A percentile compares a stretch with the other conserved stretches of the same genome.
These are phyloP conservation scores for Unio pictorum DNA, from an alignment of 2,888 invertebrate species.

Conservation along the genomic window DNA sequence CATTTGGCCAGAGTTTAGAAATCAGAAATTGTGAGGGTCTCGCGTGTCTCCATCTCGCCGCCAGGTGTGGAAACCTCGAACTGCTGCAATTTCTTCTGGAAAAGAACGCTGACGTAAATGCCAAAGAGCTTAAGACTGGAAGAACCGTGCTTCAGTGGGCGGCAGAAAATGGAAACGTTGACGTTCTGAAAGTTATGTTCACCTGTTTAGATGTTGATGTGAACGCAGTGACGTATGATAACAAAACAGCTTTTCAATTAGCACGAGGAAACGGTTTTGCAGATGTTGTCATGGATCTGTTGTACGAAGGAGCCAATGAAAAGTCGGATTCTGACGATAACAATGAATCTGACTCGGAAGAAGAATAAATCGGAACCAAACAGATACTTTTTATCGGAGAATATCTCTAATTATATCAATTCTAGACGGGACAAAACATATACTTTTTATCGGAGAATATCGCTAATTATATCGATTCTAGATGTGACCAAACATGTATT, in stretches of 20 bases:
- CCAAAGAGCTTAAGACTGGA: conserved; percentile 9
- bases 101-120: conserved; percentile 8
- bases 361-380: no score
- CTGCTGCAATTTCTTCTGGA: conserved; percentile 6
- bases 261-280: conserved; percentile 9
- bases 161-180: conserved; percentile 10
- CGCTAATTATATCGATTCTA: no score
- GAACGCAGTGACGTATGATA: conserved; percentile 3
- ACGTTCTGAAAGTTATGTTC: conserved; percentile 4
- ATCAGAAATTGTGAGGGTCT: conserved; percentile 23
- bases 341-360: no score
- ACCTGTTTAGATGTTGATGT: conserved; percentile 5
- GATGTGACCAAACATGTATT: no score
- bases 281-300: conserved; percentile 1
- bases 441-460: no score
- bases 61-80: conserved; percentile 2
- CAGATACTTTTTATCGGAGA: no score
- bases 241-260: conserved; percentile 1
- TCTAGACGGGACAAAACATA: no score
- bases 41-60: conserved; percentile 23
- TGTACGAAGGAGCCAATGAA: not conserved
- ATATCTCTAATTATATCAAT: no score
- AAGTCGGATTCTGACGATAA: no score
- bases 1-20: conserved; percentile 9
- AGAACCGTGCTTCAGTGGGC: conserved; percentile 12